Evolutionary conservation across 1,140 invertebrate species (phyloP), one percentile per base, ranked within the genome.

Genomic region (Bombus difficillimus): DNA sequence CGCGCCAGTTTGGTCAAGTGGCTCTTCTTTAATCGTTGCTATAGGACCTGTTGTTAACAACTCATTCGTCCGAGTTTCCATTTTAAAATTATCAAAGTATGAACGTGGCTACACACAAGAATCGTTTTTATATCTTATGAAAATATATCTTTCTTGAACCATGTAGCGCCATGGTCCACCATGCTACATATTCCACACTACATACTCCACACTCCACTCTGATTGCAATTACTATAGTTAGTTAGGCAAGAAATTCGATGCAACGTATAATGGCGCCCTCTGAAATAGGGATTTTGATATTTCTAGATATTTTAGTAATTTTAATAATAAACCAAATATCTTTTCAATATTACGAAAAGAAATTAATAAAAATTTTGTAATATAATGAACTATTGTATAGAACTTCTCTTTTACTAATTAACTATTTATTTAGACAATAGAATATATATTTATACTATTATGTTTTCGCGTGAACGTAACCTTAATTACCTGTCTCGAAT

Each of bases 21-120:
- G 90, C 47, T 91, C 90, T 34, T 90, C 89, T 41, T 91, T 91
- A 28, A 91, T 80, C 28, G 66, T 85, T 12, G 83, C 74, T 28
- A 71, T 25, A 2, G 89, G 39, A 25, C 78, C 53, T 9, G 59
- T 66, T 69, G 64, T 83, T 62, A 82, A 47, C 9, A 81, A 34
- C 25, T 90, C 89, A 18, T 88, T 90, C 37, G 41, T 57, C 64
- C 82, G 86, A 9, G 39, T 62, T 39, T 90, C 89, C 89, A 90
- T 90, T 32, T 59, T 77, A 77, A 47, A 64, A 85, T n/a, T 62
- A 53, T 57, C 1, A 15, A 72, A 37, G 6, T 64, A 66, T 25
- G 18, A 79, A 76, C 57, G 28, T 62, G 15, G 15, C 22, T 66
- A 69, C 59, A 9, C 6, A 22, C 34, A 68, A 57, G 8, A 69